A percentile compares a stretch with the other conserved stretches of the same genome.
Evolutionary conservation across 2,888 invertebrate species (phyloP).

Genomic region (Ferrisia virgata): DNA sequence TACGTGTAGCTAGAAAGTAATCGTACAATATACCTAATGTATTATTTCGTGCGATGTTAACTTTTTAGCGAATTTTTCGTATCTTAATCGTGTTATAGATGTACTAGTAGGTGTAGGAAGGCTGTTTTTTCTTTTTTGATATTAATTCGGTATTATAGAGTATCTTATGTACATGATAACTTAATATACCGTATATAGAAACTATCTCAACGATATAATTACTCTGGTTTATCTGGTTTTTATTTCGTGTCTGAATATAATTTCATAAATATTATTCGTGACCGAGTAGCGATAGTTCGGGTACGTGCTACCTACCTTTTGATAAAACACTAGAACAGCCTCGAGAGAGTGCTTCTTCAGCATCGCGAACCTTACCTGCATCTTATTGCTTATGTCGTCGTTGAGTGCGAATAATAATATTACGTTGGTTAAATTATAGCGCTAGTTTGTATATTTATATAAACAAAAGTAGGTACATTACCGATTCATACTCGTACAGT

Average conservation of each 20-base stretch:
- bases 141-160: slow-evolving; percentile 18
- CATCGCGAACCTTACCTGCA: background rate
- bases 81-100: background rate
- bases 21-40: background rate
- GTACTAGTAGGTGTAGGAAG: background rate
- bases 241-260: slow-evolving; percentile 31
- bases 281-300: slow-evolving; percentile 12
- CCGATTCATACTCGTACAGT: background rate
- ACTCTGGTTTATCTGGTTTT: slow-evolving; percentile 33
- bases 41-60: background rate
- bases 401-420: slow-evolving; percentile 20
- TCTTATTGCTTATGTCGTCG: background rate
- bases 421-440: slow-evolving; percentile 6
- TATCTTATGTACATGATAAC: background rate
- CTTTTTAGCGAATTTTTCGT: slow-evolving; percentile 23
- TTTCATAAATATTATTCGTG: slow-evolving; percentile 31
- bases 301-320: slow-evolving; percentile 16
- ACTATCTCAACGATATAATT: slow-evolving; percentile 16
- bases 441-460: slow-evolving; percentile 18
- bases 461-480: slow-evolving; percentile 22
- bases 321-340: background rate
- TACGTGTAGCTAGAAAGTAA: background rate
- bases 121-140: background rate
- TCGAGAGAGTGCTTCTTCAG: slow-evolving; percentile 8
- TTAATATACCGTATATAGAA: background rate